phyloP scores from a whole-genome alignment of 1,140 invertebrate genomes.

The Aleiodes sp. region DNA sequence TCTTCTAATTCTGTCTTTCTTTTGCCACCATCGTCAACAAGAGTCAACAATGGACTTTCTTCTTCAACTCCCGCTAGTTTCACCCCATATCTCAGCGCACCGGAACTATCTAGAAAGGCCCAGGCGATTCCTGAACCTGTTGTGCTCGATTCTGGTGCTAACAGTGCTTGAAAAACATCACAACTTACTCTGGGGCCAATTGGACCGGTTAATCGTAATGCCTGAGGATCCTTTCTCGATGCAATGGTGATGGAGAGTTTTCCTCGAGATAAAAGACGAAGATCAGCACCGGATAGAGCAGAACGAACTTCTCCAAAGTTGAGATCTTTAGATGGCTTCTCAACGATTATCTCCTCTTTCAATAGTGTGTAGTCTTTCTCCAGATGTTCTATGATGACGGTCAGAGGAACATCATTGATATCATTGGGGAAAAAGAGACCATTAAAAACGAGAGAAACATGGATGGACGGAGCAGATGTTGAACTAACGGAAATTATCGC shows the following conservation, averaged over 20 bases:
- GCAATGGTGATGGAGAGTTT: conserved; percentile 74
- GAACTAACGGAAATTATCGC: conserved; percentile 84
- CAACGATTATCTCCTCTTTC: conserved; percentile 73
- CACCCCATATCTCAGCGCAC: conserved; percentile 76
- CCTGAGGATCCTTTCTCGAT: conserved; percentile 71
- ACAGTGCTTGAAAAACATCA: conserved; percentile 80
- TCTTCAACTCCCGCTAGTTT: conserved; percentile 67
- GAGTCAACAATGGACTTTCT: conserved; percentile 73
- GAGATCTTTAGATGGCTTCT: conserved; percentile 78
- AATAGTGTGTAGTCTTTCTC: conserved; percentile 78
- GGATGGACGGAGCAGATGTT: conserved; percentile 79
- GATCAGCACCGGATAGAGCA: conserved; percentile 75
- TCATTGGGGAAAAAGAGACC: conserved; percentile 78
- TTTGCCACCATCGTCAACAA: conserved; percentile 76
- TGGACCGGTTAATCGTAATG: conserved; percentile 71
- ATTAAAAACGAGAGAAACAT: conserved; percentile 83
- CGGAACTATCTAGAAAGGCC: conserved; percentile 80
- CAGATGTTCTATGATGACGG: conserved; percentile 74
- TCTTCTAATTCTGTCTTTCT: conserved; percentile 75
- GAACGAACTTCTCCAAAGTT: conserved; percentile 80
- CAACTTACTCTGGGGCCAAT: conserved; percentile 78
- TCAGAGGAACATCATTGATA: conserved; percentile 72
- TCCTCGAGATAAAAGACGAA: conserved; percentile 76
- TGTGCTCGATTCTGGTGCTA: conserved; percentile 65
- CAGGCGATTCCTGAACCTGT: conserved; percentile 77